Conservation (phyloP, 2,888 invertebrate species). For the Catocala fraxini region DNA sequence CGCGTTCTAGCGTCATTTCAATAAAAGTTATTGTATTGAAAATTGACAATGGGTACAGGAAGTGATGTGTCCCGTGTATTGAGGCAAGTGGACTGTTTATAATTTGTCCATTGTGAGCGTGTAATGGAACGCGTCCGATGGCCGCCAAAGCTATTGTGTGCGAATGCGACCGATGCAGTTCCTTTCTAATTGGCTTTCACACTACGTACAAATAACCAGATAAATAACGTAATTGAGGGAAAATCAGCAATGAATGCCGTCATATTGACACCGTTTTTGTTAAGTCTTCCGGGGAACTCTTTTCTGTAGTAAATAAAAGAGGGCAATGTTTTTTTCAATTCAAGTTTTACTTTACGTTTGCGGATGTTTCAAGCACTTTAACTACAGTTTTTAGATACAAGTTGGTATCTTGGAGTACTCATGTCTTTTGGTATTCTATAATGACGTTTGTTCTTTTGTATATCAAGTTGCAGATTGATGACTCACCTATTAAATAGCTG, state of each 20-base stretch:
- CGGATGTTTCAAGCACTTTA: conserved; percentile 2
- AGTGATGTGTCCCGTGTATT: conserved; percentile 82
- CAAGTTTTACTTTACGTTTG: conserved; percentile 7
- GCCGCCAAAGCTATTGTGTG: conserved; percentile 69
- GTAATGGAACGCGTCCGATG: conserved; percentile 77
- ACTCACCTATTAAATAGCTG: too few species aligned
- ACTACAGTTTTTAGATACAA: conserved; percentile 2
- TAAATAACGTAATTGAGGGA: conserved; percentile 49
- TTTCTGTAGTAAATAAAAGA: conserved; percentile 39
- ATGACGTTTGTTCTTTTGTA: too few species aligned
- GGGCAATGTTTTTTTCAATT: conserved; percentile 6
- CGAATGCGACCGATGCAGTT: conserved; percentile 64
- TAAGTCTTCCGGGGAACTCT: conserved; percentile 20
- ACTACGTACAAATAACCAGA: conserved; percentile 60
- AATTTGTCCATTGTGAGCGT: conserved; percentile 83
- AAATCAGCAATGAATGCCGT: conserved; percentile 38
- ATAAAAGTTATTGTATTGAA: conserved; percentile 87
- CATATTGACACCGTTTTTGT: conserved; percentile 34
- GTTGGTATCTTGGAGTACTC: background rate
- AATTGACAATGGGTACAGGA: conserved; percentile 84
- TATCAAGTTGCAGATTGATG: too few species aligned
- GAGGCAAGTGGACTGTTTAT: conserved; percentile 87
- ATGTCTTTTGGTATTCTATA: too few species aligned
- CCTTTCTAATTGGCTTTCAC: conserved; percentile 80
- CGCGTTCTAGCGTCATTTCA: conserved; percentile 83